Percentiles rank a stretch among this genome's conserved stretches.
phyloP scores from a whole-genome alignment of 2,888 invertebrate genomes.

The Rugalucina vietnamica region DNA sequence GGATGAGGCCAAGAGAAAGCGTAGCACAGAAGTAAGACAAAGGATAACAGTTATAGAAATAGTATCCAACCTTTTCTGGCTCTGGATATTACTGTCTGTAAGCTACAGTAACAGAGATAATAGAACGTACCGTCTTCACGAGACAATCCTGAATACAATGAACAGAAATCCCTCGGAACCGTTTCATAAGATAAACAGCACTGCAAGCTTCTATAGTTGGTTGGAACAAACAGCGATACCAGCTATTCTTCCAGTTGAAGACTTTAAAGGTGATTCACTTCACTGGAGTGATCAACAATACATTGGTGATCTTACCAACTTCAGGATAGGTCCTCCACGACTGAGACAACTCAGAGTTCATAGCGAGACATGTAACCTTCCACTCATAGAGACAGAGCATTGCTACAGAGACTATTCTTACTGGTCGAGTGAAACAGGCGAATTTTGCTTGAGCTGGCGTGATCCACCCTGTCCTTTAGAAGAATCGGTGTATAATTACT shows the following conservation, averaged over 20 bases:
- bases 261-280: conserved; percentile 54
- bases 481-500: conserved; percentile 45
- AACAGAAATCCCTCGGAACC: background rate
- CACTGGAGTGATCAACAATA: conserved; percentile 59
- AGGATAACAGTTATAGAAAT: conserved; percentile 39
- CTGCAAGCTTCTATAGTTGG: conserved; percentile 55
- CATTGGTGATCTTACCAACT: conserved; percentile 40
- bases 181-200: conserved; percentile 30
- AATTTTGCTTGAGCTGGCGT: conserved; percentile 60
- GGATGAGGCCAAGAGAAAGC: conserved; percentile 36
- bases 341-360: conserved; percentile 42
- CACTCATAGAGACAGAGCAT: conserved; percentile 28
- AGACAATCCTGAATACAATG: conserved; percentile 42
- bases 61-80: conserved; percentile 51
- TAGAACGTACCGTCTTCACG: conserved; percentile 53
- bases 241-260: conserved; percentile 52
- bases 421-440: conserved; percentile 39
- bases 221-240: conserved; percentile 57
- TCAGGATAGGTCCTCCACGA: conserved; percentile 52
- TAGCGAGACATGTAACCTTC: conserved; percentile 21
- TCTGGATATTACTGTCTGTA: conserved; percentile 65
- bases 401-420: conserved; percentile 50
- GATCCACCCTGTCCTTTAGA: conserved; percentile 35
- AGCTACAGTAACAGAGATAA: conserved; percentile 68
- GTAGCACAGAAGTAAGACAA: conserved; percentile 46